phyloP scores from a whole-genome alignment of 2,888 invertebrate species.

The Stictocephala bisonia region DNA sequence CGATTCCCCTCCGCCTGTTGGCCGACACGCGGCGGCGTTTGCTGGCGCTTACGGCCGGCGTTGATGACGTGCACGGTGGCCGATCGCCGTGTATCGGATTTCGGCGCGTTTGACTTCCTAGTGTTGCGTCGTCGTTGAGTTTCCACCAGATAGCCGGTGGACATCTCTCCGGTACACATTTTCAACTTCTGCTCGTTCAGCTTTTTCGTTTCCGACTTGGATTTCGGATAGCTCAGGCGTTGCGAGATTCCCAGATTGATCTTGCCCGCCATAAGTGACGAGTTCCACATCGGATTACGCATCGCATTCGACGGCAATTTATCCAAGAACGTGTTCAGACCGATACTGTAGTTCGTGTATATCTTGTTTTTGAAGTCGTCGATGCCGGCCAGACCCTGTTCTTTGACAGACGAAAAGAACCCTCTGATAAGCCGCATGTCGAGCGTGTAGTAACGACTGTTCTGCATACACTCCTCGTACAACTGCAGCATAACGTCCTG shows the following conservation, averaged over 20 bases:
- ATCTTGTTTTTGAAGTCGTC: slow-evolving; percentile 7
- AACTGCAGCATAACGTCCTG: not conserved
- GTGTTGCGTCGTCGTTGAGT: not conserved
- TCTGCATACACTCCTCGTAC: not conserved
- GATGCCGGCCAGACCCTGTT: not conserved
- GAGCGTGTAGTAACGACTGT: not conserved
- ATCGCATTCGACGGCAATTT: not conserved
- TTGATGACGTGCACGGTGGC: too few species aligned
- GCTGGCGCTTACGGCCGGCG: too few species aligned
- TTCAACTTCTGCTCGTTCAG: slow-evolving; percentile 1
- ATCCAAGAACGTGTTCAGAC: not conserved
- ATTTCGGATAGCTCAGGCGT: not conserved
- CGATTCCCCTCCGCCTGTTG: not conserved
- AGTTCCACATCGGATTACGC: not conserved
- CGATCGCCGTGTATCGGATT: too few species aligned
- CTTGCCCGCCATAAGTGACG: not conserved
- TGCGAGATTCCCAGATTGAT: not conserved
- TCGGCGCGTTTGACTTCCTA: not conserved
- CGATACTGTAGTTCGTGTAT: not conserved
- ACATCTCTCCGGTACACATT: not conserved
- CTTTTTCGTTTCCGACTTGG: not conserved
- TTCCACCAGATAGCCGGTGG: not conserved
- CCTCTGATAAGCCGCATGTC: not conserved
- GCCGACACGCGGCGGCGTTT: not conserved
- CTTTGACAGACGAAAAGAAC: not conserved